Conservation (phyloP, 1,140 invertebrate genomes). For the Chrysomallon squamiferum region DNA sequence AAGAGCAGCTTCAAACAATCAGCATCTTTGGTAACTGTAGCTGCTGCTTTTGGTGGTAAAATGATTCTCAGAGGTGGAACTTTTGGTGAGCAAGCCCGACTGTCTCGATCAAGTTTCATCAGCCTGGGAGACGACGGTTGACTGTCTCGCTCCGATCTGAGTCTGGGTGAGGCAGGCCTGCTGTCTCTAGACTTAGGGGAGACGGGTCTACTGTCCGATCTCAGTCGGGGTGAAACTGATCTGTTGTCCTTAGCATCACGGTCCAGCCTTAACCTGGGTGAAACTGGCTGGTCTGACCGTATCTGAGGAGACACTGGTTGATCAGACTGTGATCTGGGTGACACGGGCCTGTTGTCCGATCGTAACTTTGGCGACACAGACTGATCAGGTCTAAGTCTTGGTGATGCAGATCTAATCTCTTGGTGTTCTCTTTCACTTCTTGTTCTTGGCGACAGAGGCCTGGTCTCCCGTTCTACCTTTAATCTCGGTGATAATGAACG, state of each 20-base stretch:
- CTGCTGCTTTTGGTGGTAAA: slow-evolving; percentile 46
- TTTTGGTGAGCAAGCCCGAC: slow-evolving; percentile 53
- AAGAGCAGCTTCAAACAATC: slow-evolving; percentile 35
- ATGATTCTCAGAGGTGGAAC: slow-evolving; percentile 59
- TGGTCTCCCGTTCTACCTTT: slow-evolving; percentile 1
- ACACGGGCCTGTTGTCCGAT: background rate
- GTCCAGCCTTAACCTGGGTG: slow-evolving; percentile 1
- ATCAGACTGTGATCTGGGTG: background rate
- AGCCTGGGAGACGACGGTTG: slow-evolving; percentile 14
- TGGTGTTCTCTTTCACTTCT: background rate
- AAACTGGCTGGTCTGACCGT: slow-evolving; percentile 2
- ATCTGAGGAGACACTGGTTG: background rate
- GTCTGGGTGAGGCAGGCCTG: background rate
- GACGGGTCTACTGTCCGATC: slow-evolving; percentile 2
- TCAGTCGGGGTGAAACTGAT: background rate
- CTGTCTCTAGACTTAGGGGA: background rate
- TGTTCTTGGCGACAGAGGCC: background rate
- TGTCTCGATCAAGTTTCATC: slow-evolving; percentile 25
- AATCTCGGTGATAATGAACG: slow-evolving; percentile 56
- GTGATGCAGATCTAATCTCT: background rate
- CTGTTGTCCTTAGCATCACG: background rate
- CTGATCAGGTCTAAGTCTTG: background rate
- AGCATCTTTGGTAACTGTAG: slow-evolving; percentile 23
- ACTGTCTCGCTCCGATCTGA: slow-evolving; percentile 1
- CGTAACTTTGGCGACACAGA: background rate